phyloP scores from a whole-genome alignment of 1,140 invertebrate genomes.

The Saccostrea cuccullata region DNA sequence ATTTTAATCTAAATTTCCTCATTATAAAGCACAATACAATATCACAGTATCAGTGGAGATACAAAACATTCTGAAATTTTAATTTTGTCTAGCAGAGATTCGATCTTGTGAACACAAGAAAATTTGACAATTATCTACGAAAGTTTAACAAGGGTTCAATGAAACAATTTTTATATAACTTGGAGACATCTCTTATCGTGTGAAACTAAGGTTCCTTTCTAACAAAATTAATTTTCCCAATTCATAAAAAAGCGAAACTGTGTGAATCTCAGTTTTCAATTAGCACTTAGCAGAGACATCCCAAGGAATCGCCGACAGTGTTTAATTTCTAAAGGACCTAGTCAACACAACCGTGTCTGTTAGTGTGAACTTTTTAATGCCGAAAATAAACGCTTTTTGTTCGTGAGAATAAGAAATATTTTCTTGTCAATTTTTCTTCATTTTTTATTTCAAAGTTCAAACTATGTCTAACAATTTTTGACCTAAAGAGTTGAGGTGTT shows the following conservation, averaged over 20 bases:
- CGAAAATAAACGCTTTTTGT: background rate
- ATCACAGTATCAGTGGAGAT: background rate
- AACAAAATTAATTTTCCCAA: conserved; percentile 8
- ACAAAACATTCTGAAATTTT: background rate
- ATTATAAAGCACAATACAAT: background rate
- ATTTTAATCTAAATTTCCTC: no score
- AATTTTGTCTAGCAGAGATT: background rate
- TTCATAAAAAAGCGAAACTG: conserved; percentile 28
- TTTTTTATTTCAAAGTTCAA: no score
- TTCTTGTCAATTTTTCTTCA: background rate
- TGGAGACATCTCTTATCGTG: conserved; percentile 28
- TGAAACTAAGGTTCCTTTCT: background rate
- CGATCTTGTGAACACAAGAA: background rate
- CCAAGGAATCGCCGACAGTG: background rate
- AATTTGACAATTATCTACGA: conserved; percentile 14
- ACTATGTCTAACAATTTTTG: no score
- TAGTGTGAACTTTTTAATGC: background rate
- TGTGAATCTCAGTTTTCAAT: conserved; percentile 18
- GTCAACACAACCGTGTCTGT: background rate
- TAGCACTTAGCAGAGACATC: conserved; percentile 5
- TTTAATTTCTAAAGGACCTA: background rate
- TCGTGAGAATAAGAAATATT: background rate
- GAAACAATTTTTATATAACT: conserved; percentile 2
- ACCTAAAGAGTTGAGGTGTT: no score
- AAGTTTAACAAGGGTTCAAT: conserved; percentile 17